phyloP scores from a whole-genome alignment of 2,113 vertebrate species.

The Jaculus jaculus region DNA sequence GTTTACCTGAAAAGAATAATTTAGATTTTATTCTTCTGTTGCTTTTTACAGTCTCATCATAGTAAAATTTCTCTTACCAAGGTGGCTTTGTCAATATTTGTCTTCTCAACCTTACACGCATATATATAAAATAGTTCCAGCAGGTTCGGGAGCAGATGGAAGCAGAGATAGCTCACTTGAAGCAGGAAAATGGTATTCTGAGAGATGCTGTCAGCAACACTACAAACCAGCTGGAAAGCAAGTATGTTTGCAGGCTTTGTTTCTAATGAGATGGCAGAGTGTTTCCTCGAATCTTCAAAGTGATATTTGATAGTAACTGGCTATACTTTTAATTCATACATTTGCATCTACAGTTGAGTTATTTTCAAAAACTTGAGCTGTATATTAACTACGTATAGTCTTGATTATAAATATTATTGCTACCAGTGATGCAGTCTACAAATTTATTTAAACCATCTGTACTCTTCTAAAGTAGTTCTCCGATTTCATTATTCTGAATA shows the following conservation, averaged over 20 bases:
- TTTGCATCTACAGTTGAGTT: constrained; percentile 47
- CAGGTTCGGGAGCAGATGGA: constrained; percentile 96
- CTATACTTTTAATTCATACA: constrained; percentile 27
- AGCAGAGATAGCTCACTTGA: constrained; percentile 93
- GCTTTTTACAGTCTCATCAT: constrained; percentile 13
- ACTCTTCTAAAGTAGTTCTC: background rate
- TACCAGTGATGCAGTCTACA: background rate
- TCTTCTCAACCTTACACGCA: constrained; percentile 44
- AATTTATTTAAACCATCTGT: background rate
- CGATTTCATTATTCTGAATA: constrained; percentile 18
- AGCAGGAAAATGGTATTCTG: constrained; percentile 97
- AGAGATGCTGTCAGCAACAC: constrained; percentile 98
- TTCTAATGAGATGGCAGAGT: background rate
- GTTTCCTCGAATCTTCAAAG: constrained; percentile 22
- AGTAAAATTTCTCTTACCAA: constrained; percentile 42
- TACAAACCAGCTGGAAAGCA: constrained; percentile 97
- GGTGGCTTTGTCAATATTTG: constrained; percentile 22
- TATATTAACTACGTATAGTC: background rate
- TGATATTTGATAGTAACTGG: background rate
- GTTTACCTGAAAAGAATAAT: constrained; percentile 15
- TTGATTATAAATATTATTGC: background rate
- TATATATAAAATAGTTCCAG: constrained; percentile 89
- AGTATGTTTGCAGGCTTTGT: constrained; percentile 87
- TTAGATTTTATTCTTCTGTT: constrained; percentile 23
- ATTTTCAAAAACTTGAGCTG: constrained; percentile 46